A percentile compares a stretch with the other conserved stretches of the same genome.
Evolutionary conservation across 2,797 vertebrate genomes (phyloP).

Genomic region (Vireo griseus): DNA sequence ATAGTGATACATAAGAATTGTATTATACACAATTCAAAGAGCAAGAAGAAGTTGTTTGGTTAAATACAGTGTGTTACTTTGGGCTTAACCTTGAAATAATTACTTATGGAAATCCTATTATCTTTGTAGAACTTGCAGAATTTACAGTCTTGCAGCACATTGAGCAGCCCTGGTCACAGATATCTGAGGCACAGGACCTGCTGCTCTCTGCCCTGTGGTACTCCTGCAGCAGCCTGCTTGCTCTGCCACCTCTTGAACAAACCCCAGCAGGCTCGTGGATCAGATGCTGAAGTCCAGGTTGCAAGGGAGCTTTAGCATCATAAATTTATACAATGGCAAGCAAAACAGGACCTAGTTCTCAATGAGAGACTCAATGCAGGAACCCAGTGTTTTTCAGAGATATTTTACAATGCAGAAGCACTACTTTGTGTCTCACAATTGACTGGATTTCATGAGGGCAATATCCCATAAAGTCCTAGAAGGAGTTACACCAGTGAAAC

Average conservation of each 20-base stretch:
- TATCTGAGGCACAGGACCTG: not conserved
- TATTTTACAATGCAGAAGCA: not conserved
- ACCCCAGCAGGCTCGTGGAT: not conserved
- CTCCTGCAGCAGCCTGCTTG: not conserved
- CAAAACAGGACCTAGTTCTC: not conserved
- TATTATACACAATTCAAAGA: not conserved
- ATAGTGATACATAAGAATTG: not conserved
- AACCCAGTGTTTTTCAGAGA: rapidly evolving
- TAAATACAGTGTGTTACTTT: not conserved
- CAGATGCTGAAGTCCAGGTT: not conserved
- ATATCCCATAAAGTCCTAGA: not conserved
- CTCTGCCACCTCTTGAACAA: not conserved
- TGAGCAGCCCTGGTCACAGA: not conserved
- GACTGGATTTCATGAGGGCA: not conserved
- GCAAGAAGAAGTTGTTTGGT: not conserved
- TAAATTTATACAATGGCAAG: not conserved
- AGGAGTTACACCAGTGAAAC: not conserved
- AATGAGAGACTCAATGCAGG: not conserved
- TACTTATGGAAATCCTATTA: not conserved
- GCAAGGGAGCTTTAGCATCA: not conserved
- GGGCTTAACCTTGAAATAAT: not conserved
- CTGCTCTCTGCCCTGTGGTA: not conserved
- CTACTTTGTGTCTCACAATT: not conserved
- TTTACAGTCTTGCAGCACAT: not conserved
- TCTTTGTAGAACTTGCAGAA: not conserved